These are phyloP conservation scores for Pteropus rufus DNA, from an alignment of 2,797 vertebrate genomes.

Conservation along the genomic window DNA sequence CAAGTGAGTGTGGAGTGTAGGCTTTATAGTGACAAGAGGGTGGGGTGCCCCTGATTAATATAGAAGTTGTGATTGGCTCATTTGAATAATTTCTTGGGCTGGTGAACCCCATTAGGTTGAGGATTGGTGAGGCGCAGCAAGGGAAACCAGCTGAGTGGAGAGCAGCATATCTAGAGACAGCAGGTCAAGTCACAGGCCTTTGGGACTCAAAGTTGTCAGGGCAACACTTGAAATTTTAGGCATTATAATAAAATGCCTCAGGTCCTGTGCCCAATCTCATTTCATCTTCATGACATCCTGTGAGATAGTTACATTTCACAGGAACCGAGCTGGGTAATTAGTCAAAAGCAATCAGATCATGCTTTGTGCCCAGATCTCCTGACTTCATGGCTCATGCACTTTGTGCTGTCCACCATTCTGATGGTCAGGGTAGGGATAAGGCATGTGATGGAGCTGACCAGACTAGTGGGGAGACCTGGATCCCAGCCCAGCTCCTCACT, in stretches of 20 bases:
- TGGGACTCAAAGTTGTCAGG: background rate
- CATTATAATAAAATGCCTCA: background rate
- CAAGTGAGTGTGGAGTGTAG: background rate
- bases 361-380: background rate
- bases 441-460: background rate
- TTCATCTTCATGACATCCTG: background rate
- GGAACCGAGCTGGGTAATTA: background rate
- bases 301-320: background rate
- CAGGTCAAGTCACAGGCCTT: background rate
- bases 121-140: background rate
- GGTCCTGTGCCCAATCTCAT: background rate
- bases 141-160: background rate
- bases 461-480: background rate
- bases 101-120: background rate
- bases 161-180: background rate
- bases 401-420: background rate
- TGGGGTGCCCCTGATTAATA: background rate
- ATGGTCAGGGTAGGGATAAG: background rate
- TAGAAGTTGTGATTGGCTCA: background rate
- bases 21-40: background rate
- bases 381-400: background rate
- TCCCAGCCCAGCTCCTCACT: background rate
- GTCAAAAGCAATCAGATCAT: background rate
- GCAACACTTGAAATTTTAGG: background rate
- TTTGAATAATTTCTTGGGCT: background rate